These are phyloP conservation scores for Apamea epomidion DNA, from an alignment of 2,888 invertebrate genomes.

Conservation along the genomic window DNA sequence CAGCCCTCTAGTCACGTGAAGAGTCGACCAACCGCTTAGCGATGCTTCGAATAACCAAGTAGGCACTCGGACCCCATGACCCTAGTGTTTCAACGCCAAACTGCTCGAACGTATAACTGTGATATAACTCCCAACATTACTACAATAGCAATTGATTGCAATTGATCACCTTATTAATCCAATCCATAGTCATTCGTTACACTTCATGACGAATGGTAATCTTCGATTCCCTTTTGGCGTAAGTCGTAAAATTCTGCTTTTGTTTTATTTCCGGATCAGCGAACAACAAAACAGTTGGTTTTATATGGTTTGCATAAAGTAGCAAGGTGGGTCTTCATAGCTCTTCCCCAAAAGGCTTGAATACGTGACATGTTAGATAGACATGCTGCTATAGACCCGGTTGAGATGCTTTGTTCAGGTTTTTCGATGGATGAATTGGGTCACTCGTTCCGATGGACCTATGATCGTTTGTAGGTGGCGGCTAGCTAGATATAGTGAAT, in stretches of 20 bases:
- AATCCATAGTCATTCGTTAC: not conserved
- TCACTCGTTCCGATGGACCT: slow-evolving; percentile 18
- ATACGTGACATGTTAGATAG: slow-evolving; percentile 5
- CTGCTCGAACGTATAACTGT: too few species aligned
- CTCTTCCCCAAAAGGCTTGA: slow-evolving; percentile 5
- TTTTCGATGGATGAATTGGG: slow-evolving; percentile 26
- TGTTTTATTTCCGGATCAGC: slow-evolving; percentile 35
- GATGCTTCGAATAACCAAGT: not conserved
- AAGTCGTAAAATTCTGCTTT: slow-evolving; percentile 42
- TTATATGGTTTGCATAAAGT: slow-evolving; percentile 14
- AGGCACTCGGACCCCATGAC: not conserved
- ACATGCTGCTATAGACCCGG: not conserved
- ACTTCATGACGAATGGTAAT: slow-evolving; percentile 36
- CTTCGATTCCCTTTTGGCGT: slow-evolving; percentile 9
- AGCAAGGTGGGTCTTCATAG: not conserved
- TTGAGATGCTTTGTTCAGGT: slow-evolving; percentile 12
- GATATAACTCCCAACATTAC: too few species aligned
- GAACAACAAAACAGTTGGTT: slow-evolving; percentile 26
- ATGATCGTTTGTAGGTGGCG: not conserved
- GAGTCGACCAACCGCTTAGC: too few species aligned
- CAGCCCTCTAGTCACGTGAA: not conserved
- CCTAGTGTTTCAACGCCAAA: not conserved
- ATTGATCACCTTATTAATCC: not conserved
- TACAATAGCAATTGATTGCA: too few species aligned
- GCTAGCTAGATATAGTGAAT: not conserved